Evolutionary conservation across 1,140 invertebrate species (phyloP).

Genomic region (Lordiphosa clarofinis): DNA sequence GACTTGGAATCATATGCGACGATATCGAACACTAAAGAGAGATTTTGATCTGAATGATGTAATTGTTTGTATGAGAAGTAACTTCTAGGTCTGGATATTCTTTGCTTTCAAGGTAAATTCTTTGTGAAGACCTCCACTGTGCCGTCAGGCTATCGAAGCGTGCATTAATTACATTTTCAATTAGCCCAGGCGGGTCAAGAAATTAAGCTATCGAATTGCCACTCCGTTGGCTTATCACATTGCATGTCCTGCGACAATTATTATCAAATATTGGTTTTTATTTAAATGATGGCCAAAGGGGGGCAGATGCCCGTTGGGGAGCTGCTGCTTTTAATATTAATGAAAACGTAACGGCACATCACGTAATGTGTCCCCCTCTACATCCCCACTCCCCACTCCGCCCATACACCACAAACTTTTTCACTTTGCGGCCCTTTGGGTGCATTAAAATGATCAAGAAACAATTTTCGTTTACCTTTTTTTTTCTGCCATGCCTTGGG

Average conservation of each 20-base stretch:
- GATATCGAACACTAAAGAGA: no score
- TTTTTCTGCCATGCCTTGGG: not conserved
- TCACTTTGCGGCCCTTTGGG: slow-evolving; percentile 67
- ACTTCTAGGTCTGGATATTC: no score
- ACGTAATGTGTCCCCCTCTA: not conserved
- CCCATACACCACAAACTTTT: slow-evolving; percentile 43
- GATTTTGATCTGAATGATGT: no score
- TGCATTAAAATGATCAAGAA: slow-evolving; percentile 79
- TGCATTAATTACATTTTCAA: slow-evolving; percentile 78
- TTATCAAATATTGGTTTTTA: slow-evolving; percentile 74
- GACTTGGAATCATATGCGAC: no score
- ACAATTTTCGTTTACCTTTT: slow-evolving; percentile 77
- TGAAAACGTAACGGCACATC: slow-evolving; percentile 45
- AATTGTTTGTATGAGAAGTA: no score
- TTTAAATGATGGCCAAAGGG: slow-evolving; percentile 61
- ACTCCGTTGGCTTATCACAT: slow-evolving; percentile 33
- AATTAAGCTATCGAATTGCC: slow-evolving; percentile 77
- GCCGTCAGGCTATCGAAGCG: slow-evolving; percentile 47
- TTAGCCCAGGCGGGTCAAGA: slow-evolving; percentile 54
- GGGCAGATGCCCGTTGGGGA: slow-evolving; percentile 13
- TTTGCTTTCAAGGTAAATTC: no score
- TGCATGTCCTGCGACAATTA: slow-evolving; percentile 77
- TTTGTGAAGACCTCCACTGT: not conserved
- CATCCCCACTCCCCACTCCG: not conserved
- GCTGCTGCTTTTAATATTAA: slow-evolving; percentile 64